Base-by-base conservation (phyloP, 2,797 vertebrate genomes). In the Protonibea diacanthus region DNA sequence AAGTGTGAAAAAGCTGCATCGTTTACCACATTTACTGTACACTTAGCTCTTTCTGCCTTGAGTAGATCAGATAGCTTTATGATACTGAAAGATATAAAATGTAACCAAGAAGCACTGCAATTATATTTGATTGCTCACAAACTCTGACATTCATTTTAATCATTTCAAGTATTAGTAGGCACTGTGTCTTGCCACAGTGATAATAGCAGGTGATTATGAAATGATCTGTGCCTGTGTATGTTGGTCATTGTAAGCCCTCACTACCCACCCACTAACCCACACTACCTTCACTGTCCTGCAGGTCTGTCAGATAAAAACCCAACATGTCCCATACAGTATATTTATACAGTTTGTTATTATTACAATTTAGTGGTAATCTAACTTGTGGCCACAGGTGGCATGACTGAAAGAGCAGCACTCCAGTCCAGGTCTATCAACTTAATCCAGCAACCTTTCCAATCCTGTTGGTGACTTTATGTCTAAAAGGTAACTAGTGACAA, bases 181-280 rank as follows among this genome's bases (percentile, higher is more conserved):
- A 12, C 40, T 48, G 29, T 40, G 52, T 42, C n/a, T 47, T 53
- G 12, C 47, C 23, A 21, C 25, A 70, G 56, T 29, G 20, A 45
- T 53, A n/a, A 71, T 38, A 20, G 25, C 12, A 70, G 23, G 33
- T 47, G 55, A 80, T n/a, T 47, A n/a, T 52, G 42, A 51, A 49
- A 45, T 42, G 2, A 51, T 63, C 18, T 56, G 45, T 45, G n/a
- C 3, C 33, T 8, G 21, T 38, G 17, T 66, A 9, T 11, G 14
- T 17, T 45, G 40, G n/a, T 29, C 29, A 62, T 13, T 20, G 23
- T 29, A 27, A 49, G n/a, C 6, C 2, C 4, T n/a, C n/a, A n/a
- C n/a, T n/a, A n/a, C n/a, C n/a, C n/a, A n/a, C n/a, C n/a, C n/a
- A n/a, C n/a, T n/a, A n/a, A n/a, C n/a, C 21, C 12, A 6, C 20